Conservation (phyloP, 2,113 vertebrate genomes). For the Poeciliopsis prolifica region DNA sequence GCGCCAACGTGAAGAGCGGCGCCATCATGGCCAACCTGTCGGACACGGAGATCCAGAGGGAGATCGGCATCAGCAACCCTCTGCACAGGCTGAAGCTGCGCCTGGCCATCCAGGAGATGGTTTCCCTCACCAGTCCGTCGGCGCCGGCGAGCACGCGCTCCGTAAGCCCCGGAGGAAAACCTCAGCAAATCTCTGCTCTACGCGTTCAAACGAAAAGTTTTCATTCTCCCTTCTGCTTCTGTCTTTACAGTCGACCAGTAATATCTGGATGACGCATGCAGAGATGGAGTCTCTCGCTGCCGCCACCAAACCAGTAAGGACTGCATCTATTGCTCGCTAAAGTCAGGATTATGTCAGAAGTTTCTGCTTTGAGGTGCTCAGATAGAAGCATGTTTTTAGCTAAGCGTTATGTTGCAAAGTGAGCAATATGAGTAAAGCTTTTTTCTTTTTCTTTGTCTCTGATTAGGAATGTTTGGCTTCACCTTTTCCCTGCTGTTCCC, state of each 20-base stretch:
- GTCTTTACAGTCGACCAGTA: slow-evolving; percentile 87
- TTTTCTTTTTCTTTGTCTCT: slow-evolving; percentile 75
- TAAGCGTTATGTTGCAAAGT: neutral
- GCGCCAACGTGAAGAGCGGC: slow-evolving; percentile 92
- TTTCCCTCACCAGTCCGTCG: slow-evolving; percentile 92
- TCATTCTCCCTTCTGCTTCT: slow-evolving; percentile 1
- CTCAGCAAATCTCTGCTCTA: neutral
- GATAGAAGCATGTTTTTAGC: neutral
- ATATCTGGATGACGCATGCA: slow-evolving; percentile 96
- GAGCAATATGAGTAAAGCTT: slow-evolving; percentile 46
- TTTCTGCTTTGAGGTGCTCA: neutral
- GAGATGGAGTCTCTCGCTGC: slow-evolving; percentile 93
- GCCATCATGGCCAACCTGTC: slow-evolving; percentile 95
- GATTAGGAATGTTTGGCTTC: slow-evolving; percentile 78
- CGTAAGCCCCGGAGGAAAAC: slow-evolving; percentile 69
- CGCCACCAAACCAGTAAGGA: slow-evolving; percentile 88
- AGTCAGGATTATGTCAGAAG: neutral
- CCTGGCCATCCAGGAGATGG: slow-evolving; percentile 96
- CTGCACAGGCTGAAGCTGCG: slow-evolving; percentile 92
- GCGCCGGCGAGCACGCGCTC: slow-evolving; percentile 91
- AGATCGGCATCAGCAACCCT: slow-evolving; percentile 95
- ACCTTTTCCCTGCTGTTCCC: slow-evolving; percentile 73
- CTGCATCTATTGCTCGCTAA: neutral
- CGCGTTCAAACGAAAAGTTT: neutral
- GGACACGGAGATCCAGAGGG: slow-evolving; percentile 94